Base-by-base conservation (phyloP, 2,113 vertebrate species). In the Elephantulus edwardii region DNA sequence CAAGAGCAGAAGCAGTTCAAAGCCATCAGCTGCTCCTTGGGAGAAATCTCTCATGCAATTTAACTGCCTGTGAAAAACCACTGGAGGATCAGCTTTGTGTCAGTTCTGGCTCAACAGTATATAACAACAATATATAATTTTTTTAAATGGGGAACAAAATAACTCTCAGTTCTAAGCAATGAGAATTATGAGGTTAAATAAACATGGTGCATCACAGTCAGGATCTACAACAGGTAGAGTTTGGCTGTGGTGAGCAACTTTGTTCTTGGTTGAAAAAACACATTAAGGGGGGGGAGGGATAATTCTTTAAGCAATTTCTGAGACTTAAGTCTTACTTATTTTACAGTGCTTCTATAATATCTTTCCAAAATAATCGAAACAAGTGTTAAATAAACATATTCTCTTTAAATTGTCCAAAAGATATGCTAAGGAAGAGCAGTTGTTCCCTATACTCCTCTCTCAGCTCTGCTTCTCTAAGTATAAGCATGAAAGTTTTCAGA, bases 81-180 rank as follows among this genome's bases (percentile, higher is more conserved):
- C n/a, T n/a, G n/a, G n/a, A n/a, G n/a, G n/a, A n/a, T n/a, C n/a
- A n/a, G n/a, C n/a, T n/a, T n/a, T n/a, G n/a, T n/a, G n/a, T n/a
- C n/a, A n/a, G n/a, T n/a, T n/a, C n/a, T n/a, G n/a, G n/a, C n/a
- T n/a, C n/a, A n/a, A n/a, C n/a, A n/a, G n/a, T n/a, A n/a, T n/a
- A n/a, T 83, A 28, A 54, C 17, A 28, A 60, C 44, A 13, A 33
- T 38, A 52, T 20, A 66, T 50, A 54, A 14, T 74, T 35, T 80
- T 90, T 80, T 87, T 14, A 87, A 93, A 75, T 56, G 52, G 50
- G 78, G 82, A 86, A 46, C 44, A 90, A 75, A 82, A 35, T 44
- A 88, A 81, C 2, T 42, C 24, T 52, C 46, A 58, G 20, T 66
- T 9, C 82, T 76, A 90, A 71, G 20, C 5, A 58, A 70, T 58